Conservation (phyloP, 2,113 vertebrate species). For the Litocranius walleri region DNA sequence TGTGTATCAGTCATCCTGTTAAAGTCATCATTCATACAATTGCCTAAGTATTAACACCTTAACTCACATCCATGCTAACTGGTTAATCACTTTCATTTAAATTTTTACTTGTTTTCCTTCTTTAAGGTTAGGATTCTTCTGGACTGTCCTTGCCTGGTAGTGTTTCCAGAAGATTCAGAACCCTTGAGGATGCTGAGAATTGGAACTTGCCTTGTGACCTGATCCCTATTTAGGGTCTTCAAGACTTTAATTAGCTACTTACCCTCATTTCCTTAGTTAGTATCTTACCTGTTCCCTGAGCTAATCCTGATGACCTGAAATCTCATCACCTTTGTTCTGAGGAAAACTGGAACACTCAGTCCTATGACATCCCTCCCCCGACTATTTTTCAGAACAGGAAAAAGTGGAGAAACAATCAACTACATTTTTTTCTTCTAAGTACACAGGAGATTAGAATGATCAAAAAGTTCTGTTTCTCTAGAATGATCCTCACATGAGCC, state of each 20-base stretch:
- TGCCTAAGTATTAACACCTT: background rate
- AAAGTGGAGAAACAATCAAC: background rate
- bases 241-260: conserved; percentile 51
- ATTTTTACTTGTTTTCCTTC: no score
- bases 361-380: background rate
- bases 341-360: conserved; percentile 17
- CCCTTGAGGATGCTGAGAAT: background rate
- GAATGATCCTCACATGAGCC: background rate
- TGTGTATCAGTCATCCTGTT: no score
- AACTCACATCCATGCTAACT: background rate
- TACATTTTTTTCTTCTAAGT: background rate
- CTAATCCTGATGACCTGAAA: conserved; percentile 48
- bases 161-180: conserved; percentile 13
- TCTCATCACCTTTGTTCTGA: background rate
- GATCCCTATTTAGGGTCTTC: background rate
- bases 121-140: background rate
- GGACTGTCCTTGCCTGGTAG: background rate
- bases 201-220: background rate
- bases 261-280: conserved; percentile 59
- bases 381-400: background rate
- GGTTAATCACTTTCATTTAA: background rate
- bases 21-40: background rate
- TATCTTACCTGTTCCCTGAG: background rate
- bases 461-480: background rate
- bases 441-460: background rate